Evolutionary conservation across 1,140 invertebrate species (phyloP).

Genomic region (Cataglyphis hispanica): DNA sequence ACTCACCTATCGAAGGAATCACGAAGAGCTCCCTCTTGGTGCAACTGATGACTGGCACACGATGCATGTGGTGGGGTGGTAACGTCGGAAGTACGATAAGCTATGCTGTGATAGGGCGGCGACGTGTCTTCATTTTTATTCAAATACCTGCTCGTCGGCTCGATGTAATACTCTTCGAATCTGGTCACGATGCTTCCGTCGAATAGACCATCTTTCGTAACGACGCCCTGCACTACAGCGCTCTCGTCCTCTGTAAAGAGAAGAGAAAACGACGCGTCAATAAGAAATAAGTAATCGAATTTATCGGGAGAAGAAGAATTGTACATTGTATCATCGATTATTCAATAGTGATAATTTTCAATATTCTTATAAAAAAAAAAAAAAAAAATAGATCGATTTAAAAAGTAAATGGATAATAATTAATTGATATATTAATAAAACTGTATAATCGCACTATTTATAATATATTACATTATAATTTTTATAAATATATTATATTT

Average conservation of each 20-base stretch:
- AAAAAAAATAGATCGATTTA: neutral
- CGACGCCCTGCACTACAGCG: slow-evolving; percentile 94
- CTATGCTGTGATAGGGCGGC: slow-evolving; percentile 91
- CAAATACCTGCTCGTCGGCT: slow-evolving; percentile 92
- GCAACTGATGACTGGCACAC: slow-evolving; percentile 88
- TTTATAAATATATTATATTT: neutral
- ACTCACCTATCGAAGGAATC: slow-evolving; percentile 76
- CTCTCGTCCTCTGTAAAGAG: slow-evolving; percentile 92
- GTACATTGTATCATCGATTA: neutral
- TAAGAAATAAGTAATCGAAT: slow-evolving; percentile 30
- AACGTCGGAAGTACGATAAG: slow-evolving; percentile 94
- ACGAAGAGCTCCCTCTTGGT: slow-evolving; percentile 68
- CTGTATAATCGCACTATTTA: neutral
- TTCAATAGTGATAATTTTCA: neutral
- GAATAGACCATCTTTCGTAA: slow-evolving; percentile 95
- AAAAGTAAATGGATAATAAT: neutral
- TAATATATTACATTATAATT: slow-evolving; percentile 2
- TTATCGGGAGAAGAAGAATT: slow-evolving; percentile 1
- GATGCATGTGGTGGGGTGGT: slow-evolving; percentile 87
- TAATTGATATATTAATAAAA: neutral
- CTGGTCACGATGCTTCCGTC: slow-evolving; percentile 94
- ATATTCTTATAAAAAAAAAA: neutral
- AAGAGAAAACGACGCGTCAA: slow-evolving; percentile 6
- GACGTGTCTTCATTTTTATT: slow-evolving; percentile 81
- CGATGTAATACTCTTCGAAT: slow-evolving; percentile 94